These are phyloP conservation scores for Athetis lepigone DNA, from an alignment of 2,888 invertebrate species.

Conservation along the genomic window DNA sequence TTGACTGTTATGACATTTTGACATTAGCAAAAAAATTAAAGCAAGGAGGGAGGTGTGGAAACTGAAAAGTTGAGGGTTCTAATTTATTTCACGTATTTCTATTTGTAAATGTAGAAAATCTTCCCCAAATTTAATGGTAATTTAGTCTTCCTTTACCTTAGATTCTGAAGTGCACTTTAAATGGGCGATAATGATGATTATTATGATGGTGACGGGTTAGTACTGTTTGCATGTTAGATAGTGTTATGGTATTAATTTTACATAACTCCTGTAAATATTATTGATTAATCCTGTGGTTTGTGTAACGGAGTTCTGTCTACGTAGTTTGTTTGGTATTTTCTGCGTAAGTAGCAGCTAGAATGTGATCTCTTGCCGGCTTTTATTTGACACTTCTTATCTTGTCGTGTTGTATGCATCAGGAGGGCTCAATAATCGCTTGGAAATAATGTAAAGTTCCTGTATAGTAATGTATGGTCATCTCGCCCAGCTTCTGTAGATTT, in stretches of 20 bases:
- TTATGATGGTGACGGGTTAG: constrained; percentile 89
- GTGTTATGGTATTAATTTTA: constrained; percentile 51
- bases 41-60: constrained; percentile 50
- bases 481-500: constrained; percentile 18
- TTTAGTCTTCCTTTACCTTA: constrained; percentile 66
- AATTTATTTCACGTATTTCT: constrained; percentile 47
- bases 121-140: constrained; percentile 73
- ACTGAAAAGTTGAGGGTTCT: constrained; percentile 38
- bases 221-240: constrained; percentile 69
- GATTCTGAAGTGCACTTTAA: constrained; percentile 62
- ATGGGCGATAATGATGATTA: constrained; percentile 87
- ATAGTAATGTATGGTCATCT: background rate
- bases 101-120: constrained; percentile 47
- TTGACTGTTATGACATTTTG: constrained; percentile 28
- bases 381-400: constrained; percentile 31
- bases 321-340: constrained; percentile 2
- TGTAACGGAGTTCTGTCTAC: constrained; percentile 3
- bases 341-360: background rate
- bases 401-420: background rate
- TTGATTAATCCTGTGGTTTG: constrained; percentile 36
- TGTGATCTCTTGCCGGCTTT: constrained; percentile 43
- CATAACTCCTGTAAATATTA: constrained; percentile 26
- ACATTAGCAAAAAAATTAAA: constrained; percentile 36
- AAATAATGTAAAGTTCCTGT: background rate
- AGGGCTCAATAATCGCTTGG: background rate